Percentiles rank a stretch among this genome's conserved stretches.
These are phyloP conservation scores for Lepidocyrtinus sp. DNA, from an alignment of 2,888 invertebrate species.

Conservation along the genomic window DNA sequence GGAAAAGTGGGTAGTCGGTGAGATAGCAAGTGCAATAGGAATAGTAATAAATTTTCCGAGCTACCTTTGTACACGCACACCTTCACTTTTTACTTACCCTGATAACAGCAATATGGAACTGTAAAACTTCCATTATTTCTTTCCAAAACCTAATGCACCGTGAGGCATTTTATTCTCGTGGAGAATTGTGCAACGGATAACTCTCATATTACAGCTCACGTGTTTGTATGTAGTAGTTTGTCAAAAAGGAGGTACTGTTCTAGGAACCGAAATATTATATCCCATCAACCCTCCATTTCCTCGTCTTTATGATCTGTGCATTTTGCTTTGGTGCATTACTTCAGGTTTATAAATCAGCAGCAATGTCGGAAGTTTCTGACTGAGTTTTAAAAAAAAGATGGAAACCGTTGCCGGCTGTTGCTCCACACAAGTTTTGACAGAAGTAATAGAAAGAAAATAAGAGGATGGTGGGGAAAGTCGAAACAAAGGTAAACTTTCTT, in stretches of 20 bases:
- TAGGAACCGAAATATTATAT: neutral
- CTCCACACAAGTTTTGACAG: neutral
- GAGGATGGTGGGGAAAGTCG: neutral
- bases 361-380: neutral
- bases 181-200: neutral
- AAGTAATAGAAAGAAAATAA: neutral
- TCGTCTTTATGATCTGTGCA: neutral
- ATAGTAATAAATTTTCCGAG: neutral
- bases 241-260: neutral
- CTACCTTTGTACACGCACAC: neutral
- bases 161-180: neutral
- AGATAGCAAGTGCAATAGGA: neutral
- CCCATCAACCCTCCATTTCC: neutral
- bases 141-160: neutral
- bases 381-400: neutral
- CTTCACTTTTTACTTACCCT: neutral
- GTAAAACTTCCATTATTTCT: neutral
- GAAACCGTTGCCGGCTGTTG: neutral
- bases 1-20: neutral
- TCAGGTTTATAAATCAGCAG: neutral
- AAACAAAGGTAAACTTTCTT: neutral
- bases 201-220: too few species aligned
- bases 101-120: neutral
- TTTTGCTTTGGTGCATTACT: neutral
- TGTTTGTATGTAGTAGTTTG: neutral